These are phyloP conservation scores for Corbicula japonica DNA, from an alignment of 2,888 invertebrate species.

Conservation along the genomic window DNA sequence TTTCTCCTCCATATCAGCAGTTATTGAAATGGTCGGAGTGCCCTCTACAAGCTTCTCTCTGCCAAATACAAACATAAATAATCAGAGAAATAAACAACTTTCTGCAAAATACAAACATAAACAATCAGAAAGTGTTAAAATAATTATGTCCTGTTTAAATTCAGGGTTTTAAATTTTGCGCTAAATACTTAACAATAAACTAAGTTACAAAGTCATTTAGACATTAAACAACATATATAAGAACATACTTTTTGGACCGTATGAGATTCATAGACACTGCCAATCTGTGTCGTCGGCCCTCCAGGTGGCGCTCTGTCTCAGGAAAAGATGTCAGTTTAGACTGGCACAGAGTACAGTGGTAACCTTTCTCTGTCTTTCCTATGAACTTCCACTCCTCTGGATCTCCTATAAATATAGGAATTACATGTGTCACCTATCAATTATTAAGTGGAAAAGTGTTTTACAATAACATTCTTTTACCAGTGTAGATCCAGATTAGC, in stretches of 20 bases:
- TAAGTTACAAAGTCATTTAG: neutral
- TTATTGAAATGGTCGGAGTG: constrained; percentile 61
- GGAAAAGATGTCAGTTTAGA: constrained; percentile 62
- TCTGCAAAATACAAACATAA: too few species aligned
- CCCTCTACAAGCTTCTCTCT: constrained; percentile 67
- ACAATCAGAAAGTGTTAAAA: too few species aligned
- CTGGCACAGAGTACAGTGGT: constrained; percentile 61
- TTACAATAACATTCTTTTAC: too few species aligned
- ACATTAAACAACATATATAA: neutral
- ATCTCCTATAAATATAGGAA: too few species aligned
- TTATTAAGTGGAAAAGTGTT: too few species aligned
- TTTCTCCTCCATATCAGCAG: constrained; percentile 31
- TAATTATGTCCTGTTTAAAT: too few species aligned
- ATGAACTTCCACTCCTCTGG: constrained; percentile 36
- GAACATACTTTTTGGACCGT: constrained; percentile 66
- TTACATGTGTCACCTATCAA: too few species aligned
- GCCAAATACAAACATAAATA: too few species aligned
- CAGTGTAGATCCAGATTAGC: too few species aligned
- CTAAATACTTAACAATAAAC: too few species aligned
- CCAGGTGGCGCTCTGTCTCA: constrained; percentile 66
- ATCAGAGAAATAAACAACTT: too few species aligned
- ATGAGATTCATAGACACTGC: constrained; percentile 63
- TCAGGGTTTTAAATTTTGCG: too few species aligned
- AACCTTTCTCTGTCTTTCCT: constrained; percentile 49
- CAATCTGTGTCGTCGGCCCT: constrained; percentile 68